phyloP scores from a whole-genome alignment of 2,888 invertebrate genomes.

The Mesochorus sp. region DNA sequence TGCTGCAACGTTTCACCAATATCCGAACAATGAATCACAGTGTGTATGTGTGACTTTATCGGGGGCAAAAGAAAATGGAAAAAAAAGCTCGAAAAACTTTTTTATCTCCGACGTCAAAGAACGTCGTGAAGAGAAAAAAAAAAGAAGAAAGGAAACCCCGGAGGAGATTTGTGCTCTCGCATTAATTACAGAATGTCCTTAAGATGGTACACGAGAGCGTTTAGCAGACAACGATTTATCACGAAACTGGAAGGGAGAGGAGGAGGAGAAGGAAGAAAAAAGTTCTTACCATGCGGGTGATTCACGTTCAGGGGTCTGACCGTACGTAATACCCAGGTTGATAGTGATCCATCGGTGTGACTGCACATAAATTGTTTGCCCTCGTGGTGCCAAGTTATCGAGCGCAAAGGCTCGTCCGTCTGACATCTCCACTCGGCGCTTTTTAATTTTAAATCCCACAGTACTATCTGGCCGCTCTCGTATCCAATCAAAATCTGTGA shows the following conservation, averaged over 20 bases:
- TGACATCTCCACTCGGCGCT: constrained; percentile 93
- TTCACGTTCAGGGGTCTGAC: constrained; percentile 91
- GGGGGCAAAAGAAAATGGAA: background rate
- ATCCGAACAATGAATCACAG: constrained; percentile 61
- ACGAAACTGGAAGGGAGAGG: constrained; percentile 6
- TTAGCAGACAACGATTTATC: constrained; percentile 10
- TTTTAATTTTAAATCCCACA: constrained; percentile 97
- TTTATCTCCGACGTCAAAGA: constrained; percentile 32
- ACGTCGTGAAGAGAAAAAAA: background rate
- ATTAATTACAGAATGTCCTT: constrained; percentile 38
- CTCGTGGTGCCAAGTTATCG: constrained; percentile 98
- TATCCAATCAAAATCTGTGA: constrained; percentile 96
- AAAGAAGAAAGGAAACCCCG: background rate
- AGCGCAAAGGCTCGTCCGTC: constrained; percentile 90
- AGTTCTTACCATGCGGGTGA: constrained; percentile 93
- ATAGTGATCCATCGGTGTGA: constrained; percentile 97
- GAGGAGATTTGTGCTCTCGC: constrained; percentile 48
- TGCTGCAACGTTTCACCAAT: constrained; percentile 84
- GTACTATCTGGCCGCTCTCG: constrained; percentile 95
- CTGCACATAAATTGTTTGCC: constrained; percentile 98
- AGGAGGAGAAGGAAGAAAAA: constrained; percentile 5
- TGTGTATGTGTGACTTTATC: constrained; percentile 26
- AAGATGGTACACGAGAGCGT: constrained; percentile 1
- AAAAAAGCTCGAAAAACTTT: constrained; percentile 42
- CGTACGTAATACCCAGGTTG: constrained; percentile 94